Base-by-base conservation (phyloP, 2,888 invertebrate genomes). In the Sycophila texana region DNA sequence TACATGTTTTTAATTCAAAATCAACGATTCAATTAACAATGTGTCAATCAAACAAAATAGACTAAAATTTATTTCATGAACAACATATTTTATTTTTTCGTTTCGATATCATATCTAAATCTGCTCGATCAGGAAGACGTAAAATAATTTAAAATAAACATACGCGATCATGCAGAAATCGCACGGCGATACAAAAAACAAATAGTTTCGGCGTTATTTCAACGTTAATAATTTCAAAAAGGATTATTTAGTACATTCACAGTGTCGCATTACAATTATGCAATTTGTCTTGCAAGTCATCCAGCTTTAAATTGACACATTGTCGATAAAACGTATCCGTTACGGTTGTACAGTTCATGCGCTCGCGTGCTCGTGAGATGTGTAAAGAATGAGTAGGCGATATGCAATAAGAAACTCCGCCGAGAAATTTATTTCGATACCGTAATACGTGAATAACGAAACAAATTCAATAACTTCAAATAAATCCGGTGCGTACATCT, bases 291-390 rank as follows among this genome's bases (percentile, higher is more conserved):
- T 74, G 74, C 82, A 74, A 81, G 68, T 84, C 82, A 82, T 85
- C 83, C 83, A 85, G 83, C 82, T 80, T 76, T 39, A 39, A 85
- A 87, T 86, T 86, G 86, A 86, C 86, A 75, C 53, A 57, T 76
- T 63, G 67, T 14, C 55, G 57, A 30, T 67, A 55, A 61, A 49
- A 20, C 18, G 49, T 57, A 70, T 73, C n/a, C n/a, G n/a, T n/a
- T n/a, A 39, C 22, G 61, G 83, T 85, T 83, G 84, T 83, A 85
- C 81, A 79, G 82, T 83, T n/a, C n/a, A n/a, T 39, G 78, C 63
- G n/a, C 22, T 47, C 13, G 61, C 26, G 58, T 49, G 22, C 55
- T 47, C 65, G 55, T 30, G 7, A 67, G 4, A 65, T 16, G 65
- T 20, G 18, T 74, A 47, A n/a, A 14, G 26, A 18, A 12, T 49